Evolutionary conservation across 2,113 vertebrate genomes (phyloP), one percentile per base, ranked within the genome.

Genomic region (Micronisus gabar): DNA sequence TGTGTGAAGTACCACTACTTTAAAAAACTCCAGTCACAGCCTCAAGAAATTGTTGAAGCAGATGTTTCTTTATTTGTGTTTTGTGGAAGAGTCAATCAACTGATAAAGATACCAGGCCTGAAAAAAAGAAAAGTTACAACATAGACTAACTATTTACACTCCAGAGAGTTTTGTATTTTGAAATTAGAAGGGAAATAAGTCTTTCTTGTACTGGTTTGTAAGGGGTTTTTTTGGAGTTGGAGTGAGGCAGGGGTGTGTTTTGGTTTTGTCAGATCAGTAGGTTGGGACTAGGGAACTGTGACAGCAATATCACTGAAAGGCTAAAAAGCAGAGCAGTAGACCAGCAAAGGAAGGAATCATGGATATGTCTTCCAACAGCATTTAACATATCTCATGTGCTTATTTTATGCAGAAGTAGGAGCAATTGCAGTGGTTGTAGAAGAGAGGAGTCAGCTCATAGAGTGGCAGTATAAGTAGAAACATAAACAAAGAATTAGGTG

Each of bases 161-260:
- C 23, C 50, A 70, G 21, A 67, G 10, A 34, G 5, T 20, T 23
- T 70, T 48, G 32, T n/a, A 21, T 66, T 81, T 81, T 61, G 6
- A 88, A 88, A 72, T 78, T 67, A 52, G 22, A 86, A 76, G 29
- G 13, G 19, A 52, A 81, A 65, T 81, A 40, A 0, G 1, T 36
- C 20, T 62, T 70, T 36, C 32, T 75, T 66, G 12, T 65, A 34
- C 50, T 55, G 15, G 25, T 80, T 3, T 19, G 27, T 48, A 5
- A 10, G 14, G 7, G 21, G 14, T 27, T 70, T 26, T 67, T 61
- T 19, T 15, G 3, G 6, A 5, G 21, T 17, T 3, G 11, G 18
- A 4, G 2, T 7, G 8, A 13, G 8, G 21, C 9, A 15, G 3
- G 16, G 30, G 9, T 8, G 4, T 38, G 18, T 11, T 47, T 38